Evolutionary conservation across 2,113 vertebrate genomes (phyloP).

Genomic region (Melanocharis versteri): DNA sequence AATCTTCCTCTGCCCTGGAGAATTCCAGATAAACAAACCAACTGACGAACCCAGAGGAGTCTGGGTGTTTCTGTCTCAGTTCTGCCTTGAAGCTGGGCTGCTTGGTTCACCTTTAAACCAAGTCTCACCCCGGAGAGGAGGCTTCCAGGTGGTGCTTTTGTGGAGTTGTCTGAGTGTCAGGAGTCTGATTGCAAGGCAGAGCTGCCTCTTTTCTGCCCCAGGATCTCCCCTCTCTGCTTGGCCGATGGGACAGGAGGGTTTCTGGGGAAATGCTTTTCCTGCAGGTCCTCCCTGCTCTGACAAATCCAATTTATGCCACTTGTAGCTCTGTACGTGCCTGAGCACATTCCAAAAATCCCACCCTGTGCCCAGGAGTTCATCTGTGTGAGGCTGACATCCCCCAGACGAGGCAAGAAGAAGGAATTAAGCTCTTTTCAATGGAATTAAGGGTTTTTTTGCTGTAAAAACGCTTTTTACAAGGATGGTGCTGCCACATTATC

Average conservation of each 20-base stretch:
- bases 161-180: neutral
- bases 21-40: neutral
- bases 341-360: accelerated
- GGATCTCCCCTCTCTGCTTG: neutral
- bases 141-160: neutral
- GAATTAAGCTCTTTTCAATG: accelerated
- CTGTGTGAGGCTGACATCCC: accelerated
- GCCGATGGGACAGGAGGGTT: neutral
- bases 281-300: accelerated
- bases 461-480: neutral
- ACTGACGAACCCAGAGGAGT: neutral
- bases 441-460: neutral
- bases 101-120: neutral
- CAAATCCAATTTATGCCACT: accelerated
- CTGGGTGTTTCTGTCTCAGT: neutral
- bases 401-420: neutral
- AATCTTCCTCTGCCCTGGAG: neutral
- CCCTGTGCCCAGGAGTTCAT: neutral
- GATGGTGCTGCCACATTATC: neutral
- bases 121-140: neutral
- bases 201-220: neutral
- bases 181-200: neutral
- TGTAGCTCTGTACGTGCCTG: accelerated
- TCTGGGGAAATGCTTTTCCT: accelerated
- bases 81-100: neutral